Evolutionary conservation across 1,140 invertebrate species (phyloP).

Genomic region (Octopus sinensis): DNA sequence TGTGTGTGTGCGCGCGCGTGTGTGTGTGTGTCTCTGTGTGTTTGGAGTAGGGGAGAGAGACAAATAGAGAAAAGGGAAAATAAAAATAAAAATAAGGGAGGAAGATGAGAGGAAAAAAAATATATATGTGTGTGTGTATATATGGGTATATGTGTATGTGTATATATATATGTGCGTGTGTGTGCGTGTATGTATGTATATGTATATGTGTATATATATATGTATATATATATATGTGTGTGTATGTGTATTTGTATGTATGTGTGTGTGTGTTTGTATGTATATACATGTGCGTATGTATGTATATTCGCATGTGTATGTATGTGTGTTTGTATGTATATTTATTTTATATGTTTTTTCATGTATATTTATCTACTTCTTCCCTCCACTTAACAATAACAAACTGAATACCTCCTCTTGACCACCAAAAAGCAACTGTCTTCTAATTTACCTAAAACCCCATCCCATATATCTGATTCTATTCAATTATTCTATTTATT

Average conservation of each 20-base stretch:
- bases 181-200: constrained; percentile 32
- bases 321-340: not conserved
- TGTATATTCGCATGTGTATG: constrained; percentile 9
- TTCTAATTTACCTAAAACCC: no score
- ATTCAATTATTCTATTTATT: no score
- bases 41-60: constrained; percentile 4
- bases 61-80: constrained; percentile 12
- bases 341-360: not conserved
- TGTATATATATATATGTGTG: constrained; percentile 26
- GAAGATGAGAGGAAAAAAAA: constrained; percentile 24
- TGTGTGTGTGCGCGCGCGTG: no score
- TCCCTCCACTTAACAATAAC: no score
- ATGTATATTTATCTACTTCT: not conserved
- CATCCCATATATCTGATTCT: no score
- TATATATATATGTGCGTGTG: constrained; percentile 33
- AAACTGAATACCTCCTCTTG: no score
- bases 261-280: not conserved
- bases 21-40: no score
- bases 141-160: constrained; percentile 25
- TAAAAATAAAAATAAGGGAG: constrained; percentile 19
- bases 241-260: constrained; percentile 63
- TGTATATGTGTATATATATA: constrained; percentile 35
- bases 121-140: constrained; percentile 24
- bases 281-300: constrained; percentile 13
- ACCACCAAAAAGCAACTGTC: no score